Percentiles rank a stretch among this genome's conserved stretches.
Evolutionary conservation across 1,140 invertebrate species (phyloP).

Genomic region (Gryllus bimaculatus): DNA sequence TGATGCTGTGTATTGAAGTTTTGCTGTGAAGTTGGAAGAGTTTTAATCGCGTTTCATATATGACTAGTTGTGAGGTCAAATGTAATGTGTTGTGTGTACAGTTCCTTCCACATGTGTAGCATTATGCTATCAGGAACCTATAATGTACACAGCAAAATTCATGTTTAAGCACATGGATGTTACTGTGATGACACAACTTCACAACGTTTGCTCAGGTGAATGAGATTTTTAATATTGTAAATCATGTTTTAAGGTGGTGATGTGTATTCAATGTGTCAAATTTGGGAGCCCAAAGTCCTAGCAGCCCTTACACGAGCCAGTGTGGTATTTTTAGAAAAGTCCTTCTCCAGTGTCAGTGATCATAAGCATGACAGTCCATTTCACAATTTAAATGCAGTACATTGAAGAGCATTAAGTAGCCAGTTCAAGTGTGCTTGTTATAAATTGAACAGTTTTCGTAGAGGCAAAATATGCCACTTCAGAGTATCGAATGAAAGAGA

Average conservation of each 20-base stretch:
- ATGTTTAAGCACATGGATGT: neutral
- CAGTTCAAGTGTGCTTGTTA: neutral
- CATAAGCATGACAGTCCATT: neutral
- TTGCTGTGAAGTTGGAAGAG: neutral
- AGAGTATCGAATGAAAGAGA: too few species aligned
- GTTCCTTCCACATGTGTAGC: neutral
- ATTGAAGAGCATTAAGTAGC: neutral
- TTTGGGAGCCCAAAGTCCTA: neutral
- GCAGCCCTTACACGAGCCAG: neutral
- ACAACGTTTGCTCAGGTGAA: neutral
- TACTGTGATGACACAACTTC: neutral
- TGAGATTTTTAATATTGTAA: neutral
- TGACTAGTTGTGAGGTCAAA: neutral
- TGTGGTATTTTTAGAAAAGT: neutral
- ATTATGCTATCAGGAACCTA: neutral
- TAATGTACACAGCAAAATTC: neutral
- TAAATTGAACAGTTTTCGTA: too few species aligned
- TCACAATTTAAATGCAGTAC: conserved; percentile 5
- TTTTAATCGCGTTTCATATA: neutral
- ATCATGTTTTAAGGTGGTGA: neutral
- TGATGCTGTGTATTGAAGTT: neutral
- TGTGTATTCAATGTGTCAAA: neutral
- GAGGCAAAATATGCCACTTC: too few species aligned
- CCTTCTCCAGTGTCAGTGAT: neutral
- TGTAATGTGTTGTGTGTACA: neutral